These are phyloP conservation scores for Exocentrus adspersus DNA, from an alignment of 2,888 invertebrate genomes.

Conservation along the genomic window DNA sequence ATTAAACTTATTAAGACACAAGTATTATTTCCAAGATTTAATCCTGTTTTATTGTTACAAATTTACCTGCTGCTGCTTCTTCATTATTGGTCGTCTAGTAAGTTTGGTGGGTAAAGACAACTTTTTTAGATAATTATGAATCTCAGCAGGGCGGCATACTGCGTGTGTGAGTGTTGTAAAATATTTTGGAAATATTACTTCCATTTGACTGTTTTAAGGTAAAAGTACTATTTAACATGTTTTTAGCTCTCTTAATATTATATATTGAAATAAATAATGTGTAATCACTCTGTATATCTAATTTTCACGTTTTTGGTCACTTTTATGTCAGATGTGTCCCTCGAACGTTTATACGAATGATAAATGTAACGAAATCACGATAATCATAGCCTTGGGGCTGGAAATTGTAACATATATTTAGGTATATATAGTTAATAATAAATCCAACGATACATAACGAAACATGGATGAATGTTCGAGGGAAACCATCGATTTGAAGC, in stretches of 20 bases:
- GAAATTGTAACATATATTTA: constrained; percentile 16
- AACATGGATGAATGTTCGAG: constrained; percentile 35
- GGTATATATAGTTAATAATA: not conserved
- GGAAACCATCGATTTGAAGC: constrained; percentile 48
- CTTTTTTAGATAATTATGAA: no score
- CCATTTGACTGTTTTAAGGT: constrained; percentile 57
- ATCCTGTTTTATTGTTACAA: not conserved
- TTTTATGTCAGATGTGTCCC: constrained; percentile 49
- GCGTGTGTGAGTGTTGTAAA: constrained; percentile 15
- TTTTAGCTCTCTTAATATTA: constrained; percentile 58
- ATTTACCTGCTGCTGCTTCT: no score
- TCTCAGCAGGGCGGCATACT: constrained; percentile 9
- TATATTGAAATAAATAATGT: constrained; percentile 47
- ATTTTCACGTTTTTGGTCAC: constrained; percentile 52
- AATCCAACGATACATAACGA: constrained; percentile 48
- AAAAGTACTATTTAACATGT: constrained; percentile 56
- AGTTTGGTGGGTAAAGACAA: no score
- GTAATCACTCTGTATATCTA: constrained; percentile 54
- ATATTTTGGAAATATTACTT: constrained; percentile 51
- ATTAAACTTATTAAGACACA: not conserved
- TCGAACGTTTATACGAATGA: constrained; percentile 38
- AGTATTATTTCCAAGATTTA: not conserved
- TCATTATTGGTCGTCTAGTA: no score
- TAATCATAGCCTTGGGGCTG: constrained; percentile 39
- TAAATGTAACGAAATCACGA: constrained; percentile 39